phyloP scores from a whole-genome alignment of 2,113 vertebrate species.

The Chaetura pelagica region DNA sequence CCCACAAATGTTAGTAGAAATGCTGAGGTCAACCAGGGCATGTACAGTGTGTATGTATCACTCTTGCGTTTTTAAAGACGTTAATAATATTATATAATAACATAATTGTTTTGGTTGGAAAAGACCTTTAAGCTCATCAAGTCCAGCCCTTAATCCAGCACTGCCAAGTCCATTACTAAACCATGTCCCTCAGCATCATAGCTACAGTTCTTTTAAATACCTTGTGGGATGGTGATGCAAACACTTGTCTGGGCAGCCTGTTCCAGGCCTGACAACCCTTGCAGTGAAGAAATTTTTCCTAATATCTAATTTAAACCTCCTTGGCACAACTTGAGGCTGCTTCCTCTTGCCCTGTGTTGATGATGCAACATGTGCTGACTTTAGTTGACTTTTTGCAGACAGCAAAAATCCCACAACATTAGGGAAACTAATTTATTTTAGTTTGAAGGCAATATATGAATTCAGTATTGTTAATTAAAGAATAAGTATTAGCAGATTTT shows the following conservation, averaged over 20 bases:
- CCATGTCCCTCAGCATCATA: too few relatives aligned
- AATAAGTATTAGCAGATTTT: constrained; percentile 4
- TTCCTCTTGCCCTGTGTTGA: neutral
- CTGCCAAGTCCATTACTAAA: too few relatives aligned
- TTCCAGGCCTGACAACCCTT: too few relatives aligned
- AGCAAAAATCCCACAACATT: neutral
- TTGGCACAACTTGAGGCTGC: too few relatives aligned
- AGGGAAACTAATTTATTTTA: neutral
- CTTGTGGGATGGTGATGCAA: too few relatives aligned
- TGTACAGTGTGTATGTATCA: neutral
- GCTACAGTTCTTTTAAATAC: too few relatives aligned
- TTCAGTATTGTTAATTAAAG: constrained; percentile 42
- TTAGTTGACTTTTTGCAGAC: neutral
- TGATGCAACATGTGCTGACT: neutral
- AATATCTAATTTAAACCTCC: too few relatives aligned
- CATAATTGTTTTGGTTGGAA: too few relatives aligned
- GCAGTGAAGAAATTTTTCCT: too few relatives aligned
- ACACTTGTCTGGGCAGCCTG: too few relatives aligned
- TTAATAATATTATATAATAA: neutral
- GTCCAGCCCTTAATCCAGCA: too few relatives aligned
- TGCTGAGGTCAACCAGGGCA: neutral
- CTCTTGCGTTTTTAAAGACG: neutral
- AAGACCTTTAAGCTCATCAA: too few relatives aligned
- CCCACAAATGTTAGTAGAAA: neutral
- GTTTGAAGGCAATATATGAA: neutral